These are phyloP conservation scores for Strix uralensis DNA, from an alignment of 2,113 vertebrate species.

Conservation along the genomic window DNA sequence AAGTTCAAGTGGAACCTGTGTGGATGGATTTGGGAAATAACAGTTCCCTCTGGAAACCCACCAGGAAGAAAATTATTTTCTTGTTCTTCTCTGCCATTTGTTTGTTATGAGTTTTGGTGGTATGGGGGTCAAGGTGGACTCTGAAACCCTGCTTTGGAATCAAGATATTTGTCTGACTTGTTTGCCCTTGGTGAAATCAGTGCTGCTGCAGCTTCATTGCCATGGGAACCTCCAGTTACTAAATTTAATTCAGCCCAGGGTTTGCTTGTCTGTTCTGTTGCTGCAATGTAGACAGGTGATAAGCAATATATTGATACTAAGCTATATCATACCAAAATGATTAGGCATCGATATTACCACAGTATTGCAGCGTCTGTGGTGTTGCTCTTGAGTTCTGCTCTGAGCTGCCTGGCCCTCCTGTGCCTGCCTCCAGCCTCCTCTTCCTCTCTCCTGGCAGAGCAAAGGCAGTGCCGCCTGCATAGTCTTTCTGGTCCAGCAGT, in stretches of 20 bases:
- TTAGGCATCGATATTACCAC: neutral
- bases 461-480: fast-evolving
- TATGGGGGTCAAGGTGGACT: neutral
- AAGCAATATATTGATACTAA: conserved; percentile 24
- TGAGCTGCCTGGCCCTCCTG: neutral
- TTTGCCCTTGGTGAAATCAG: conserved; percentile 41
- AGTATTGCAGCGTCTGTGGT: neutral
- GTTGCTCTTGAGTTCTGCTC: neutral
- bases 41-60: neutral
- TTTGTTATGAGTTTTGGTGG: neutral
- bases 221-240: conserved; percentile 65
- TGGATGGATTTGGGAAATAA: neutral
- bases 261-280: conserved; percentile 32
- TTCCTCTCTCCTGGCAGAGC: neutral
- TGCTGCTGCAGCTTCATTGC: conserved; percentile 56
- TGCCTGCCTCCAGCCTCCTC: neutral
- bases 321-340: neutral
- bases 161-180: conserved; percentile 30
- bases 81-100: neutral
- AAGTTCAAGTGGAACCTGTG: neutral
- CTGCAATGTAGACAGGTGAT: conserved; percentile 42
- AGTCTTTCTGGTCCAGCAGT: neutral
- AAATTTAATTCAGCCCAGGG: conserved; percentile 54
- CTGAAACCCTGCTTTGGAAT: neutral
- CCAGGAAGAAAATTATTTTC: neutral